Evolutionary conservation across 2,888 invertebrate species (phyloP).

Genomic region (Noctua fimbriata): DNA sequence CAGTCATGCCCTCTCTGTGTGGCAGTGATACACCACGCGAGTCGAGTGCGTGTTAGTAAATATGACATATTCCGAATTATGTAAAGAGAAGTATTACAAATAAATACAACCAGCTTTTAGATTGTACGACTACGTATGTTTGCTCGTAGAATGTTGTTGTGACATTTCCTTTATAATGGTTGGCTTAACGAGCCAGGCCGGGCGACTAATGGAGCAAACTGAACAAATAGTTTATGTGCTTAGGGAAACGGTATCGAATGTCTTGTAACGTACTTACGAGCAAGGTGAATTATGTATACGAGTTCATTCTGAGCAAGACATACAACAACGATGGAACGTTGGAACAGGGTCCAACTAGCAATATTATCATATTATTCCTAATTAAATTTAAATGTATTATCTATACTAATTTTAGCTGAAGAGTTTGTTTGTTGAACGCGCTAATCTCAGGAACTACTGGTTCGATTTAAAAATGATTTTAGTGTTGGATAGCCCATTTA

Average conservation of each 20-base stretch:
- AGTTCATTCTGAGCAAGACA: neutral
- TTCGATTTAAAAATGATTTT: too few relatives aligned
- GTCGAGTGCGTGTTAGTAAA: too few relatives aligned
- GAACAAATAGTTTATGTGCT: conserved; percentile 37
- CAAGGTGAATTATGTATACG: neutral
- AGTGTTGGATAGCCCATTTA: too few relatives aligned
- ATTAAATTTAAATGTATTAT: too few relatives aligned
- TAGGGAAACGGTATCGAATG: conserved; percentile 18
- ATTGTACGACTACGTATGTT: neutral
- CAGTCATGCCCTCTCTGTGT: neutral
- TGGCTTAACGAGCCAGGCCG: conserved; percentile 25
- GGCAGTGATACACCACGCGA: too few relatives aligned
- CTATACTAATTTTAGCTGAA: too few relatives aligned
- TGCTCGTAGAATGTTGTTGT: conserved; percentile 7
- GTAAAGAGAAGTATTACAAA: conserved; percentile 1
- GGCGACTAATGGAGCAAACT: conserved; percentile 38
- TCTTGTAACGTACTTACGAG: neutral
- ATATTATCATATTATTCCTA: too few relatives aligned
- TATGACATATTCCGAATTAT: too few relatives aligned
- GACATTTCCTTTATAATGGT: conserved; percentile 3
- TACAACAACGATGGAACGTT: too few relatives aligned
- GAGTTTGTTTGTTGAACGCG: too few relatives aligned
- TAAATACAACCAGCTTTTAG: conserved; percentile 24
- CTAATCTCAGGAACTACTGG: too few relatives aligned
- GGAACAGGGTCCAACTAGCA: too few relatives aligned